Evolutionary conservation across 2,888 invertebrate species (phyloP).

Genomic region (Alcis repandata): DNA sequence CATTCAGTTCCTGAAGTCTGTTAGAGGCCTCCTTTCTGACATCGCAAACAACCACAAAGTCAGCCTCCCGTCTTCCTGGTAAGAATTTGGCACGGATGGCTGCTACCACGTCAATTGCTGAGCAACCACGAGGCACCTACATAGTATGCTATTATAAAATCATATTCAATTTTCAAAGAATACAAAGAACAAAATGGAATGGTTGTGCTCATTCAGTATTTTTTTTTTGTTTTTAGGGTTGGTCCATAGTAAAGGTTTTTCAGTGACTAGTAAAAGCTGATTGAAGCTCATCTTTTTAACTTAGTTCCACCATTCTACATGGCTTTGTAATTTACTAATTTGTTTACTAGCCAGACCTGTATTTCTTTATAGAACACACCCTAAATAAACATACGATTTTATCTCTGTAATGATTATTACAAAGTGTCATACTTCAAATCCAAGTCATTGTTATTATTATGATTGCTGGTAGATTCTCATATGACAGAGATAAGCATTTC

Average conservation of each 20-base stretch:
- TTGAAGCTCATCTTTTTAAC: too few relatives aligned
- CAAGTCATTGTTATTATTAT: slow-evolving; percentile 9
- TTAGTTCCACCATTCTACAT: too few relatives aligned
- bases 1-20: slow-evolving; percentile 93
- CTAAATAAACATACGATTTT: neutral
- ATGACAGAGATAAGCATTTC: neutral
- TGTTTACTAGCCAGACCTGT: too few relatives aligned
- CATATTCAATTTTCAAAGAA: too few relatives aligned
- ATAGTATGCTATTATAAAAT: too few relatives aligned
- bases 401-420: neutral
- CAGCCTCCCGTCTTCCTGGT: slow-evolving; percentile 91
- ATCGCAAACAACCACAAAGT: slow-evolving; percentile 96
- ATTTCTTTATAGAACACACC: too few relatives aligned
- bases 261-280: too few relatives aligned
- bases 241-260: too few relatives aligned
- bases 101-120: slow-evolving; percentile 92
- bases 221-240: too few relatives aligned
- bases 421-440: neutral
- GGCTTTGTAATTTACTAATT: too few relatives aligned
- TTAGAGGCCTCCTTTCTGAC: slow-evolving; percentile 92
- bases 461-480: neutral
- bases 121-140: slow-evolving; percentile 92
- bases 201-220: too few relatives aligned
- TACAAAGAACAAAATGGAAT: too few relatives aligned
- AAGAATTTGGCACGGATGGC: slow-evolving; percentile 92